Percentiles rank a stretch among this genome's conserved stretches.
These are phyloP conservation scores for Dryadula phaetusa DNA, from an alignment of 2,888 invertebrate genomes.

Conservation along the genomic window DNA sequence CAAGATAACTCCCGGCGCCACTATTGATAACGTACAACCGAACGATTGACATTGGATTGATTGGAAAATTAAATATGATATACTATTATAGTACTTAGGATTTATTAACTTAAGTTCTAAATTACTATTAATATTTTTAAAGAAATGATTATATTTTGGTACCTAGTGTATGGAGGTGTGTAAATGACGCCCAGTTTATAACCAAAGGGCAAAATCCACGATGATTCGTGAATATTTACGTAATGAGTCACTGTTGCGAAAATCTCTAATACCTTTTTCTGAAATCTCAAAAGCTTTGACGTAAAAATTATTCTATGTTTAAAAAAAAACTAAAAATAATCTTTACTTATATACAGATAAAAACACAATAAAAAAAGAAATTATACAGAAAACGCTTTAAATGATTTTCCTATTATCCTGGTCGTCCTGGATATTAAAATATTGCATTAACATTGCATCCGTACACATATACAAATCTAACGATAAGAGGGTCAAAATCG, in stretches of 20 bases:
- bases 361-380: too few relatives aligned
- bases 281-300: background rate
- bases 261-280: background rate
- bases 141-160: background rate
- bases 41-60: background rate
- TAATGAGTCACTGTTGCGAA: background rate
- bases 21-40: constrained; percentile 37
- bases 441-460: background rate
- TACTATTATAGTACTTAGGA: constrained; percentile 3
- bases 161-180: constrained; percentile 32
- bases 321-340: background rate
- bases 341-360: too few relatives aligned
- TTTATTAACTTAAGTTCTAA: background rate
- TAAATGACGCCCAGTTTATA: constrained; percentile 31
- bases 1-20: constrained; percentile 50
- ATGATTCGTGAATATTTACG: constrained; percentile 3
- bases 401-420: too few relatives aligned
- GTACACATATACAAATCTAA: constrained; percentile 13
- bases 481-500: too few relatives aligned
- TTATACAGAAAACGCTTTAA: too few relatives aligned
- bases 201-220: constrained; percentile 9
- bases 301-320: background rate
- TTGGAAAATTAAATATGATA: background rate
- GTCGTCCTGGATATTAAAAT: too few relatives aligned
- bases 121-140: background rate